Conservation (phyloP, 2,888 invertebrate genomes). For the Hemicrepidius hirtus region DNA sequence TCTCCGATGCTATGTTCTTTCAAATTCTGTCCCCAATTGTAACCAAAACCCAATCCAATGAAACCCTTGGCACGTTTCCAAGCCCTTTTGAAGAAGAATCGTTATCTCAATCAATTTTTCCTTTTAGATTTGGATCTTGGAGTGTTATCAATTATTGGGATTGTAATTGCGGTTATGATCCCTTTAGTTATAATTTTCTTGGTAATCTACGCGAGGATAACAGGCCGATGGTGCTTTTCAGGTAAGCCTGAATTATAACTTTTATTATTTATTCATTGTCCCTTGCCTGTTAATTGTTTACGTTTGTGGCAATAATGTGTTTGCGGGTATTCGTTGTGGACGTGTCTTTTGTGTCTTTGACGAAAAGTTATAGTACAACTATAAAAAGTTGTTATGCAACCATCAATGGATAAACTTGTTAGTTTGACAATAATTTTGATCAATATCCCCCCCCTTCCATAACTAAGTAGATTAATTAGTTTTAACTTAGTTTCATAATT, state of each 20-base stretch:
- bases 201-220: slow-evolving; percentile 84
- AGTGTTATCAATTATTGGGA: slow-evolving; percentile 85
- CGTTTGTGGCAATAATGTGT: slow-evolving; percentile 38
- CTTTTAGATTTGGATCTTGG: slow-evolving; percentile 80
- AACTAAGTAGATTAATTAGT: slow-evolving; percentile 23
- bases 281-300: slow-evolving; percentile 27
- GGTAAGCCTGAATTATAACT: slow-evolving; percentile 76
- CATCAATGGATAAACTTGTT: too few species aligned
- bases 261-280: not conserved
- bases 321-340: slow-evolving; percentile 30
- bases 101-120: not conserved
- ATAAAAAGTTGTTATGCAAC: too few species aligned
- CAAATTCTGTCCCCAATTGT: too few species aligned
- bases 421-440: too few species aligned
- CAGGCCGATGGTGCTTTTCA: slow-evolving; percentile 91
- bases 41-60: too few species aligned
- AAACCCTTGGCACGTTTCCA: not conserved
- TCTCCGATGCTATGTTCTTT: too few species aligned
- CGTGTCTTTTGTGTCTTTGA: not conserved
- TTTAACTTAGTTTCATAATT: slow-evolving; percentile 34
- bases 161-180: slow-evolving; percentile 81
- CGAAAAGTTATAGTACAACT: not conserved
- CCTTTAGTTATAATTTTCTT: slow-evolving; percentile 79
- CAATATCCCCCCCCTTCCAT: too few species aligned
- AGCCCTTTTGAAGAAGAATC: not conserved